These are phyloP conservation scores for Brachymystax lenok DNA, from an alignment of 2,797 vertebrate genomes.

Conservation along the genomic window DNA sequence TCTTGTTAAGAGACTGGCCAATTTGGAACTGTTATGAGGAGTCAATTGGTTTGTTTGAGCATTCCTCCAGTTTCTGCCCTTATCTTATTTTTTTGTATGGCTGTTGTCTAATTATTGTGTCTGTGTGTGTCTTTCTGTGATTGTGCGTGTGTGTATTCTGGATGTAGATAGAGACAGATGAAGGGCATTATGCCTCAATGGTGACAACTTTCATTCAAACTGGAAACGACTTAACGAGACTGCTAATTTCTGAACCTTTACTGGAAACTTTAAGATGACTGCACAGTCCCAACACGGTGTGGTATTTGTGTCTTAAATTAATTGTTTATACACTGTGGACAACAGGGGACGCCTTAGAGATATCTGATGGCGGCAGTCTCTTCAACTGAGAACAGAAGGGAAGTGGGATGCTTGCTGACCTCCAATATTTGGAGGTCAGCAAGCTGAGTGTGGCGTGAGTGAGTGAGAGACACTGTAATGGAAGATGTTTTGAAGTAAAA, in stretches of 20 bases:
- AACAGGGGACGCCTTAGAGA: background rate
- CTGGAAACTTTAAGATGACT: conserved; percentile 10
- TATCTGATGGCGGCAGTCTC: background rate
- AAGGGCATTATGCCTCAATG: conserved; percentile 46
- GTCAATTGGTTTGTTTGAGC: conserved; percentile 14
- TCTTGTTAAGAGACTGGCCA: background rate
- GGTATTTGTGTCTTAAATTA: conserved; percentile 41
- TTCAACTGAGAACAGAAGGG: background rate
- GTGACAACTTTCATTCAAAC: conserved; percentile 13
- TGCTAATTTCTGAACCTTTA: background rate
- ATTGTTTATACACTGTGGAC: conserved; percentile 60
- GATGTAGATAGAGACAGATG: conserved; percentile 29
- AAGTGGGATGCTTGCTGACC: background rate
- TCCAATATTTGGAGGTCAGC: background rate
- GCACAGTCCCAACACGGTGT: conserved; percentile 17
- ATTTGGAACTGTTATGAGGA: conserved; percentile 8
- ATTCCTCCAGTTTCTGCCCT: conserved; percentile 3
- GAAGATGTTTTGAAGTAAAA: background rate
- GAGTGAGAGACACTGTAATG: background rate
- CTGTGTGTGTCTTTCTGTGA: conserved; percentile 1
- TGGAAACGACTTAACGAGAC: background rate
- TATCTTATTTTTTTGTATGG: background rate
- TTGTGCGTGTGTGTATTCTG: background rate
- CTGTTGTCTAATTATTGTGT: background rate
- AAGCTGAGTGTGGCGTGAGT: background rate